Conservation (phyloP, 1,140 invertebrate genomes). For the Brachystomella parvula region DNA sequence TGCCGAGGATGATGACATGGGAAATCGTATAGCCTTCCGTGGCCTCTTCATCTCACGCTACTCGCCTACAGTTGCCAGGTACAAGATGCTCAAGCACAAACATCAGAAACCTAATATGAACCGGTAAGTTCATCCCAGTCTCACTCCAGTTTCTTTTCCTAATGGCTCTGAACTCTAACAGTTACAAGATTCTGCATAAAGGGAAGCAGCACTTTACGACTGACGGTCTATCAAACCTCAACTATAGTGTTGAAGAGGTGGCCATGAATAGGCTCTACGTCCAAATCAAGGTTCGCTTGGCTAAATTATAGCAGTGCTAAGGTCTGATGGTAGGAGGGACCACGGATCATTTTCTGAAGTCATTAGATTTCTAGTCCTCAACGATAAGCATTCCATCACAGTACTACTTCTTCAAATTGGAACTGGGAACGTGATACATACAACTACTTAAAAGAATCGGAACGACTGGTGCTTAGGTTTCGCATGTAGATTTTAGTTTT, state of each 20-base stretch:
- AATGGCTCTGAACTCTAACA: background rate
- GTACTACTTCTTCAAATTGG: too few relatives aligned
- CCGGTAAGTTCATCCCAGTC: background rate
- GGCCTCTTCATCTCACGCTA: slow-evolving; percentile 77
- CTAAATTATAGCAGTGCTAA: background rate
- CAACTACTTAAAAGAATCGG: too few relatives aligned
- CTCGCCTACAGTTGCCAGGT: slow-evolving; percentile 74
- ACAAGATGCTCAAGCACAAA: slow-evolving; percentile 82
- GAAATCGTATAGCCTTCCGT: slow-evolving; percentile 66
- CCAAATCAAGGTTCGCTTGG: slow-evolving; percentile 29
- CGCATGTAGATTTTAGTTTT: too few relatives aligned
- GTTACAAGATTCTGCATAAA: slow-evolving; percentile 32
- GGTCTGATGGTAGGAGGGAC: too few relatives aligned
- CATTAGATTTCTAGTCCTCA: too few relatives aligned
- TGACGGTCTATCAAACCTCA: slow-evolving; percentile 33
- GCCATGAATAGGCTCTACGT: slow-evolving; percentile 31
- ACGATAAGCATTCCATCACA: too few relatives aligned
- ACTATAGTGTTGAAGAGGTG: slow-evolving; percentile 37
- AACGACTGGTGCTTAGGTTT: too few relatives aligned
- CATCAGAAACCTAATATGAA: slow-evolving; percentile 68
- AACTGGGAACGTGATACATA: too few relatives aligned
- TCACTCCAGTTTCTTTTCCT: background rate
- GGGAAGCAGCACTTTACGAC: slow-evolving; percentile 33
- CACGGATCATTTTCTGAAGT: too few relatives aligned
- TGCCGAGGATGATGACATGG: slow-evolving; percentile 88